Percentiles rank a stretch among this genome's conserved stretches.
These are phyloP conservation scores for Hydropsyche betteni DNA, from an alignment of 2,888 invertebrate genomes.

Conservation along the genomic window DNA sequence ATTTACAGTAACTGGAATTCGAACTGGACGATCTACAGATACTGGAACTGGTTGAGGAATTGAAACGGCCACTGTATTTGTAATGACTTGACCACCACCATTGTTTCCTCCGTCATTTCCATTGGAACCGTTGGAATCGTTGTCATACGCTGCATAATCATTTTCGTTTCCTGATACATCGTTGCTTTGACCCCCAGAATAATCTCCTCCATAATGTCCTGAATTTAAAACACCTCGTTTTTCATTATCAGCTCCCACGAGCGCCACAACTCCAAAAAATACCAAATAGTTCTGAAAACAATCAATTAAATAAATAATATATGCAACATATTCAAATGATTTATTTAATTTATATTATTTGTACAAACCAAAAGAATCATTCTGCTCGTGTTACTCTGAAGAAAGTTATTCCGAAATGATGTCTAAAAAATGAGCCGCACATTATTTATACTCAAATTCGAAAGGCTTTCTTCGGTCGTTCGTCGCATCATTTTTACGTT, in stretches of 20 bases:
- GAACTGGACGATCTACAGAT: slow-evolving; percentile 61
- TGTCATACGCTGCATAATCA: not conserved
- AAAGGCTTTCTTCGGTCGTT: not conserved
- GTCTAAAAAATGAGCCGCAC: not conserved
- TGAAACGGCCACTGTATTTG: slow-evolving; percentile 57
- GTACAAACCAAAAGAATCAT: not conserved
- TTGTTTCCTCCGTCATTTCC: not conserved
- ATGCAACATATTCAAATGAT: not conserved
- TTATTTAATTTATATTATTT: not conserved
- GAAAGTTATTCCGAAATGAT: not conserved
- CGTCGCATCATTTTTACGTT: not conserved
- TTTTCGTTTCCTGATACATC: not conserved
- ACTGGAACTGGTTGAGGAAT: slow-evolving; percentile 54
- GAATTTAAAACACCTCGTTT: not conserved
- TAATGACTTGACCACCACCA: slow-evolving; percentile 54
- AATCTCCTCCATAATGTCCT: not conserved
- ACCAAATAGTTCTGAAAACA: not conserved
- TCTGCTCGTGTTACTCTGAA: not conserved
- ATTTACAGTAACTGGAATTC: slow-evolving; percentile 64
- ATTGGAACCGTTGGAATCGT: not conserved
- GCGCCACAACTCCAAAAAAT: slow-evolving; percentile 7
- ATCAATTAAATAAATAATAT: not conserved
- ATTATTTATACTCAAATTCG: not conserved
- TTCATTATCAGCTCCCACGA: slow-evolving; percentile 1
- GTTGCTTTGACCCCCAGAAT: not conserved